These are phyloP conservation scores for Paralvinella palmiformis DNA, from an alignment of 1,140 invertebrate species.

Conservation along the genomic window DNA sequence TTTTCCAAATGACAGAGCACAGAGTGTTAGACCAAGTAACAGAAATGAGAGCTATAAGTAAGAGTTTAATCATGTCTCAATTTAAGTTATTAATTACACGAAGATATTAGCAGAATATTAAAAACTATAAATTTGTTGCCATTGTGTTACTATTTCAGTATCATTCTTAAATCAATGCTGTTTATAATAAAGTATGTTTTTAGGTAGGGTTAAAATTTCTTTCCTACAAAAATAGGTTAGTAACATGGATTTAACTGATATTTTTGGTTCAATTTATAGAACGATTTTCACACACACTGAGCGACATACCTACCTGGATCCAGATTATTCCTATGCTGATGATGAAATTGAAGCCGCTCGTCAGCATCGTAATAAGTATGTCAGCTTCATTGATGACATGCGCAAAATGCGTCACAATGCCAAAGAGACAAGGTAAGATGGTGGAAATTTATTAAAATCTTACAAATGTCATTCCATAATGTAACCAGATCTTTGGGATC, in stretches of 20 bases:
- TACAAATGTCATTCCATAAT: not conserved
- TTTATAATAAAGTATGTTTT: no score
- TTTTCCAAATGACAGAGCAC: slow-evolving; percentile 48
- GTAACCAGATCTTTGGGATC: not conserved
- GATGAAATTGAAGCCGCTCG: slow-evolving; percentile 30
- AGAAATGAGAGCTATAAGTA: slow-evolving; percentile 41
- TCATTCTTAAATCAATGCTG: no score
- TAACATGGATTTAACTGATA: not conserved
- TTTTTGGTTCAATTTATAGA: slow-evolving; percentile 25
- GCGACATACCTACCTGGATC: slow-evolving; percentile 45
- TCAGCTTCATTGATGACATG: slow-evolving; percentile 32
- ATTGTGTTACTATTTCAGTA: no score
- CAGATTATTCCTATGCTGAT: slow-evolving; percentile 45
- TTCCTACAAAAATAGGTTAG: no score
- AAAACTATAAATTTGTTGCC: no score
- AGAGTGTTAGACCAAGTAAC: slow-evolving; percentile 43
- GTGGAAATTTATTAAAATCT: not conserved
- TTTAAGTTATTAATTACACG: no score
- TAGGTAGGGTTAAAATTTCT: not conserved
- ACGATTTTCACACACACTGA: slow-evolving; percentile 42
- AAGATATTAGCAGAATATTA: no score
- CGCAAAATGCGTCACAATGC: slow-evolving; percentile 28
- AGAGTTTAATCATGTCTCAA: no score
- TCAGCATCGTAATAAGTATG: slow-evolving; percentile 35
- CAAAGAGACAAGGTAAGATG: not conserved